Evolutionary conservation across 2,888 invertebrate genomes (phyloP), one percentile per base, ranked within the genome.

Genomic region (Hypomecis atomaria): DNA sequence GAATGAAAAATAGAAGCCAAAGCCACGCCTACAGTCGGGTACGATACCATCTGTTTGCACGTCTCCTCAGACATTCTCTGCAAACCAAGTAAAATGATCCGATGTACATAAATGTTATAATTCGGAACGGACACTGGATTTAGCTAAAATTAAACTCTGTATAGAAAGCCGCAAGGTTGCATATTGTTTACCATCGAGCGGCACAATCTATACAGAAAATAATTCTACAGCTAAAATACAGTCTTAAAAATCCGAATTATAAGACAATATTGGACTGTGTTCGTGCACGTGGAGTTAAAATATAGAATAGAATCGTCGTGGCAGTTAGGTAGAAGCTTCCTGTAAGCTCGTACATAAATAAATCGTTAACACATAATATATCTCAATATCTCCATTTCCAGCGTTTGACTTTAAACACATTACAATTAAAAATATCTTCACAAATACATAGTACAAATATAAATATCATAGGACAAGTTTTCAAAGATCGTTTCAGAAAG

Each of bases 51-150:
- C 93, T 95, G 95, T 95, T 96, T 96, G 95, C 95, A 95, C 94
- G 95, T 94, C 94, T 96, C 96, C 94, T 96, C 95, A 94, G 95
- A 95, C 95, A 95, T 95, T 95, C 94, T 95, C 96, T 96, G 96
- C 94, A 95, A 95, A 95, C 92, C 88, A 94, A 94, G 94, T 91
- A 91, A 90, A 90, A 89, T 86, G 78, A 84, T 82, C 85, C 81
- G 84, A 85, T 86, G 84, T 84, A 89, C 82, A 83, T 77, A 81
- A 77, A 47, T 73, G 79, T 72, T 65, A 60, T 65, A 48, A 57
- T 53, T 53, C 65, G 60, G 60, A n/a, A 47, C 57, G 7, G n/a
- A 11, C 10, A 23, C 34, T 56, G 40, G 34, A 42, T 4, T 61
- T 48, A 60, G 45, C 47, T 61, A 33, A 34, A 23, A n/a, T 56